These are phyloP conservation scores for Tetrao urogallus DNA, from an alignment of 2,113 vertebrate genomes.

Conservation along the genomic window DNA sequence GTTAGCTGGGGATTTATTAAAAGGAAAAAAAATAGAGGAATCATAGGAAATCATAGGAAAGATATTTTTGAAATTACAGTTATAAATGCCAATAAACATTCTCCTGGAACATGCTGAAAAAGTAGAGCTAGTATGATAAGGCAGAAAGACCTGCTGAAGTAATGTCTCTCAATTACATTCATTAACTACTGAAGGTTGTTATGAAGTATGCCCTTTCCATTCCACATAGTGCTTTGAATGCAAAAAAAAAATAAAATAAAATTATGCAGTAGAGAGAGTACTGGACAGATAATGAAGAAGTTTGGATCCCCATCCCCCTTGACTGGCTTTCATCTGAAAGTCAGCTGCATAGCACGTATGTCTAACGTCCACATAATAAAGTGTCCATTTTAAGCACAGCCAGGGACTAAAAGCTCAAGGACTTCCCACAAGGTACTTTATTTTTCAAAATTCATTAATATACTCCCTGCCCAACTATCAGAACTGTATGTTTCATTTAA, in stretches of 20 bases:
- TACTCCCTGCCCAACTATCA: background rate
- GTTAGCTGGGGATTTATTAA: background rate
- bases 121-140: background rate
- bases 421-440: background rate
- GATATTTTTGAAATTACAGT: background rate
- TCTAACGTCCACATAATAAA: background rate
- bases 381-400: background rate
- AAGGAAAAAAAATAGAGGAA: conserved; percentile 21
- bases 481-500: background rate
- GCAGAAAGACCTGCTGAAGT: background rate
- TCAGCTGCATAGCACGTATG: background rate
- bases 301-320: background rate
- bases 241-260: background rate
- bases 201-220: background rate
- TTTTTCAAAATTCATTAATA: background rate
- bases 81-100: background rate
- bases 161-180: background rate
- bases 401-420: background rate
- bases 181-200: background rate
- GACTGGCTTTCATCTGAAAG: background rate
- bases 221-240: background rate
- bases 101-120: background rate
- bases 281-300: background rate
- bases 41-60: background rate
- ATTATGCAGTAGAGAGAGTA: background rate